phyloP scores from a whole-genome alignment of 1,140 invertebrate species.

The Panagrolaimus sp. region DNA sequence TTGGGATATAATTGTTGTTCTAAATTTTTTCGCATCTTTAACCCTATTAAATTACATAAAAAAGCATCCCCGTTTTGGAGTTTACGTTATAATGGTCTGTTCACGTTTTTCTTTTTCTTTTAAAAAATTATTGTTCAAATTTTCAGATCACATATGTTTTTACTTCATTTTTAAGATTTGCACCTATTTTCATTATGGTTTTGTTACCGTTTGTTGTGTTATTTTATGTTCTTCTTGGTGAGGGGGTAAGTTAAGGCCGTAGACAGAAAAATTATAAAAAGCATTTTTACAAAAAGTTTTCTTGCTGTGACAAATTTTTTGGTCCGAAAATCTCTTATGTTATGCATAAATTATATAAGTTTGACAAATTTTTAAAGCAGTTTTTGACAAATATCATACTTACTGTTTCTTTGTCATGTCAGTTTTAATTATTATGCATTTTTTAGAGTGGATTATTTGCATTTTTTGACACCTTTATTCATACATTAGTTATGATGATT shows the following conservation, averaged over 20 bases:
- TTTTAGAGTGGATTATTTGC: neutral
- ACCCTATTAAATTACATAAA: neutral
- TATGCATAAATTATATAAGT: no score
- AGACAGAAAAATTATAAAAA: no score
- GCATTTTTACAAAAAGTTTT: no score
- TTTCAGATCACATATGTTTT: neutral
- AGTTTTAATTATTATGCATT: no score
- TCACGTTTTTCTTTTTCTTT: no score
- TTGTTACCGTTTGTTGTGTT: conserved; percentile 14
- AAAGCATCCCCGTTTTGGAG: neutral
- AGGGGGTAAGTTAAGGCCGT: neutral
- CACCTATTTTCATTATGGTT: conserved; percentile 6
- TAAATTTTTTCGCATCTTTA: neutral
- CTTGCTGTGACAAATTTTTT: no score
- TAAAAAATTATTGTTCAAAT: no score
- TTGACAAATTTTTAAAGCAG: no score
- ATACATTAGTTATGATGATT: conserved; percentile 3
- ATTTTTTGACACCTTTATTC: neutral
- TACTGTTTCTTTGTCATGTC: no score
- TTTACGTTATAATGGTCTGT: conserved; percentile 7
- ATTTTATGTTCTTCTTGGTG: neutral
- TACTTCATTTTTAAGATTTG: neutral
- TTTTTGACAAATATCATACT: no score
- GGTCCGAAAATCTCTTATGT: no score
- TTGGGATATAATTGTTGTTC: neutral